Percentiles rank a stretch among this genome's conserved stretches.
These are phyloP conservation scores for Cistogaster globosa DNA, from an alignment of 2,888 invertebrate species.

Conservation along the genomic window DNA sequence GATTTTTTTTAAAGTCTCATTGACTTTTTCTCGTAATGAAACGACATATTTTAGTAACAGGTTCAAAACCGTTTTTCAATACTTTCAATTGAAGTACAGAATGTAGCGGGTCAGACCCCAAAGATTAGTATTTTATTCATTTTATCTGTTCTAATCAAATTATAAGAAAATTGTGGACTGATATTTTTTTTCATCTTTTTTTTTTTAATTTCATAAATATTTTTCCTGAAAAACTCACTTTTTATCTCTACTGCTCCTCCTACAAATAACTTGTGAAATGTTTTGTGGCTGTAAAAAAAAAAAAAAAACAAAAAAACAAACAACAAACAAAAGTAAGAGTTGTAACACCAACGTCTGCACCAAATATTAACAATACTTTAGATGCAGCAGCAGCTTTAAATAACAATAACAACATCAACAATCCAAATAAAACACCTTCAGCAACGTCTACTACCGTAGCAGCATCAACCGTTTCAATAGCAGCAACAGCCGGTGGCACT, in stretches of 20 bases:
- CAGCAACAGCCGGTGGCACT: slow-evolving; percentile 54
- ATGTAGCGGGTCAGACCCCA: no score
- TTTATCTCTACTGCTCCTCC: slow-evolving; percentile 6
- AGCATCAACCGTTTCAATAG: slow-evolving; percentile 60
- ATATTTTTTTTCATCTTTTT: slow-evolving; percentile 65
- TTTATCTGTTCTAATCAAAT: no score
- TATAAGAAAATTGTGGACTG: slow-evolving; percentile 24
- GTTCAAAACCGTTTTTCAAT: no score
- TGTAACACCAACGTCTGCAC: slow-evolving; percentile 71
- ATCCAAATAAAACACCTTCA: slow-evolving; percentile 72
- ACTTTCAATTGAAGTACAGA: no score
- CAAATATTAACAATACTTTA: slow-evolving; percentile 75
- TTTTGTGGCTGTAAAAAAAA: slow-evolving; percentile 41
- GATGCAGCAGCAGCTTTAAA: slow-evolving; percentile 76
- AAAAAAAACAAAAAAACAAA: neutral
- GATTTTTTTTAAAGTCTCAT: no score
- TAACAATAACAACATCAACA: slow-evolving; percentile 76
- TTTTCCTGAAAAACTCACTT: slow-evolving; percentile 4
- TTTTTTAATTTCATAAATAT: slow-evolving; percentile 49
- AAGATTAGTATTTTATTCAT: no score
- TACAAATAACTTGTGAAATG: slow-evolving; percentile 57
- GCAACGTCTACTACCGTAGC: slow-evolving; percentile 67
- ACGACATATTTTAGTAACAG: no score
- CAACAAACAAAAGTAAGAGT: slow-evolving; percentile 70
- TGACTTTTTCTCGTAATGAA: no score